Percentiles rank a stretch among this genome's conserved stretches.
These are phyloP conservation scores for Thymelicus lineola DNA, from an alignment of 2,888 invertebrate species.

Conservation along the genomic window DNA sequence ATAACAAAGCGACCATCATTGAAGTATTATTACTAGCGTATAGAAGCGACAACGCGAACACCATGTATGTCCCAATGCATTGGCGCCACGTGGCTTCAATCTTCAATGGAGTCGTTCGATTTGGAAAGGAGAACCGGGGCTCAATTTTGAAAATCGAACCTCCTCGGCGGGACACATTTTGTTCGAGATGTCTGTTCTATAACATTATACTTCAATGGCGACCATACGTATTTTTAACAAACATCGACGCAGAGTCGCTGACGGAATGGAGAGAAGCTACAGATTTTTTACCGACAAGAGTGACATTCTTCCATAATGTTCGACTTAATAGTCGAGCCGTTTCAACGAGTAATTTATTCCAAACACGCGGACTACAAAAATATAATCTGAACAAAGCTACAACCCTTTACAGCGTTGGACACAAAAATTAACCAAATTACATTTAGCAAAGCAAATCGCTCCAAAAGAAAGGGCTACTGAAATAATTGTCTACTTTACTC, in stretches of 20 bases:
- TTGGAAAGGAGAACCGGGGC: no score
- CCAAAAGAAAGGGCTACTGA: slow-evolving; percentile 83
- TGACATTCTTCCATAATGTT: slow-evolving; percentile 18
- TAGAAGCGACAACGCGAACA: no score
- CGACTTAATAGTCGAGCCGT: slow-evolving; percentile 26
- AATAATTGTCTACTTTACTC: slow-evolving; percentile 85
- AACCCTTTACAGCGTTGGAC: slow-evolving; percentile 71
- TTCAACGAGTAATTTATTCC: slow-evolving; percentile 42
- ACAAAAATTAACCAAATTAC: slow-evolving; percentile 81
- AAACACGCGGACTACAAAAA: slow-evolving; percentile 51
- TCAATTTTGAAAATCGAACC: no score
- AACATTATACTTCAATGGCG: no score
- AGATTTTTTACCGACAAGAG: slow-evolving; percentile 10
- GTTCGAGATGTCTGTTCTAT: no score
- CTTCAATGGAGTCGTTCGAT: no score
- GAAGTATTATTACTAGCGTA: no score
- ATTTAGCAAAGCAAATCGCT: slow-evolving; percentile 80
- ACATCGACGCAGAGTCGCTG: not conserved
- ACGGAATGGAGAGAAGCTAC: not conserved
- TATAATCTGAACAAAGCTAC: slow-evolving; percentile 50
- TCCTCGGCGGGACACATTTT: no score
- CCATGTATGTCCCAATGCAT: no score
- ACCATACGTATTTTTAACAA: not conserved
- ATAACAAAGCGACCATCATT: no score
- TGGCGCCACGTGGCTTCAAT: no score